Evolutionary conservation across 2,797 vertebrate species (phyloP), one percentile per base, ranked within the genome.

Genomic region (Crenichthys baileyi): DNA sequence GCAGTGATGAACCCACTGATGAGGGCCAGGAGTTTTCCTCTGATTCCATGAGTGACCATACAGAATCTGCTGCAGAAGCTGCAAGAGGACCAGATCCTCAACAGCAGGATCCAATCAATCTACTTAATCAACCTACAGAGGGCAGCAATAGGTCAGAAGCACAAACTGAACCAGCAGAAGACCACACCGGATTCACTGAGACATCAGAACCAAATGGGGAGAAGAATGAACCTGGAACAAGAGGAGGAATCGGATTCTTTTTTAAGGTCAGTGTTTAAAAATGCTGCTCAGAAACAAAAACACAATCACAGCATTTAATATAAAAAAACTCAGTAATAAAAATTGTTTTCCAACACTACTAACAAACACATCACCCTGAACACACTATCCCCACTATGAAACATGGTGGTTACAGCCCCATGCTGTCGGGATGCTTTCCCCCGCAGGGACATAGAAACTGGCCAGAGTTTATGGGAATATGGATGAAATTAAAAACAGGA

Each of bases 1-100:
- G 90, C 84, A 11, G 96, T 5, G 94, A 93, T 55, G 93, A 93
- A 71, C 85, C 90, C 44, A 93, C 92, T 0, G 95, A 96, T 41
- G 95, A 95, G 73, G 92, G 92, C 1, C 95, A 92, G 31, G 96
- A 92, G 86, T 95, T 94, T 81, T 95, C 93, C 41, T 95, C 94
- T 0, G 97, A 97, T 76, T 97, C 97, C 0, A 93, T 96, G 89
- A 96, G 96, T 3, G 97, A 97, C 87, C 94, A 93, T 79, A 93
- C 90, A 1, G 97, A 94, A 70, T 85, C 89, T 12, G 86, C 83
- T 1, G 29, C 46, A 1, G 92, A 92, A 39, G 72, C 80, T 13
- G 53, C 26, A 1, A 39, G 58, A 63, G 5, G 2, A 39, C 29
- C 72, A 0, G 44, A 18, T 16, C 70, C 71, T 7, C 78, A 82